phyloP scores from a whole-genome alignment of 2,888 invertebrate species.

The Miltochrista miniata region DNA sequence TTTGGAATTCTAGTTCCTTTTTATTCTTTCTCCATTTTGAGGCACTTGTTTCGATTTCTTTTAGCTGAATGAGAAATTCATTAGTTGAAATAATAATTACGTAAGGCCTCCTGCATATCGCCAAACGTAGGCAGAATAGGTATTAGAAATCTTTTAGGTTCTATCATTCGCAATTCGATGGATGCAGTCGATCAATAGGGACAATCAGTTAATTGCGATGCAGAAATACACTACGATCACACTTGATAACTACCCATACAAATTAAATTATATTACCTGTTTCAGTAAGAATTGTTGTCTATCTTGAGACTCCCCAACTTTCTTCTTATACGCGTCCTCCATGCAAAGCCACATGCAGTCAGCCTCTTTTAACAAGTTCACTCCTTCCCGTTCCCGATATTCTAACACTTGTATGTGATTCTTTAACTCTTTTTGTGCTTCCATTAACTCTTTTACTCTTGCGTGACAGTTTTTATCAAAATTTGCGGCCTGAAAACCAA shows the following conservation, averaged over 20 bases:
- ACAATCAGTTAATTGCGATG: too few relatives aligned
- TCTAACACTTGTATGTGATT: slow-evolving; percentile 83
- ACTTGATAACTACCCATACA: background rate
- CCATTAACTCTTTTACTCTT: slow-evolving; percentile 77
- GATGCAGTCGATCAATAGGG: too few relatives aligned
- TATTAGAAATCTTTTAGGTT: too few relatives aligned
- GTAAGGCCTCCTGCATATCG: too few relatives aligned
- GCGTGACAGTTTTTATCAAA: slow-evolving; percentile 59
- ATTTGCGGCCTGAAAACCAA: slow-evolving; percentile 54
- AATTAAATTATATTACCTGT: slow-evolving; percentile 43
- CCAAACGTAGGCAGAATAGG: too few relatives aligned
- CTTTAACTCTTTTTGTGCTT: slow-evolving; percentile 77
- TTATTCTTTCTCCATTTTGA: slow-evolving; percentile 67
- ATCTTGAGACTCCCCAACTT: slow-evolving; percentile 55
- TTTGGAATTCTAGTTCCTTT: slow-evolving; percentile 62
- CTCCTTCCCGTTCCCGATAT: slow-evolving; percentile 81
- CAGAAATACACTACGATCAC: too few relatives aligned
- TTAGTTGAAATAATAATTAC: background rate
- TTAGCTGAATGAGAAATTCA: slow-evolving; percentile 45
- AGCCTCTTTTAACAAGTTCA: slow-evolving; percentile 79
- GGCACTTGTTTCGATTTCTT: slow-evolving; percentile 54
- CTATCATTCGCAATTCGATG: too few relatives aligned
- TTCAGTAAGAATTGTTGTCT: slow-evolving; percentile 53
- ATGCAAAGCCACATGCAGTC: slow-evolving; percentile 83
- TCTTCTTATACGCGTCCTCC: slow-evolving; percentile 74